Percentiles rank a stretch among this genome's conserved stretches.
Evolutionary conservation across 2,113 vertebrate genomes (phyloP).

Genomic region (Malurus cyaneus): DNA sequence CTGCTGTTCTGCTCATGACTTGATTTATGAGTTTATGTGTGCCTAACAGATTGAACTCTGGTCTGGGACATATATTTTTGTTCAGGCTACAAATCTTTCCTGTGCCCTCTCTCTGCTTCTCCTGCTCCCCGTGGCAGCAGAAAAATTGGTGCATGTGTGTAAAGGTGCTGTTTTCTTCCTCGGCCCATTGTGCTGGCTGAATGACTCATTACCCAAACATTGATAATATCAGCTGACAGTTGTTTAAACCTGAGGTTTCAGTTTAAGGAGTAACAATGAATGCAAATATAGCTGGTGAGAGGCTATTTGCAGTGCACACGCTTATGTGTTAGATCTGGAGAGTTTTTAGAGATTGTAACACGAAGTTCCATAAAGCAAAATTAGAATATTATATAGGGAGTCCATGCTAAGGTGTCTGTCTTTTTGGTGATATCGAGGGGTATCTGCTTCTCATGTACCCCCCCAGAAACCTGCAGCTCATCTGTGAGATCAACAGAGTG

Average conservation of each 20-base stretch:
- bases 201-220: conserved; percentile 43
- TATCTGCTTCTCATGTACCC: neutral
- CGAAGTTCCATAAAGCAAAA: neutral
- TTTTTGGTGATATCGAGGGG: neutral
- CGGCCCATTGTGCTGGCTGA: neutral
- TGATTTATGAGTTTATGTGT: neutral
- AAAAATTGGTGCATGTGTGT: conserved; percentile 7
- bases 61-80: neutral
- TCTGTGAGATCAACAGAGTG: neutral
- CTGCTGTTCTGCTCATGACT: neutral
- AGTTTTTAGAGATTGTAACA: neutral
- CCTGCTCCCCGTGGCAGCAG: neutral
- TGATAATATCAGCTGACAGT: conserved; percentile 46
- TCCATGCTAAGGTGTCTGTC: neutral
- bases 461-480: neutral
- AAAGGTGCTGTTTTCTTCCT: conserved; percentile 11
- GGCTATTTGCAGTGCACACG: rapidly evolving
- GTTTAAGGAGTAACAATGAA: conserved; percentile 18
- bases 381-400: neutral
- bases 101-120: neutral
- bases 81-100: neutral
- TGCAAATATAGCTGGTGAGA: neutral
- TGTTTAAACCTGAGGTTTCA: conserved; percentile 55
- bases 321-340: neutral
- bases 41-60: neutral